A percentile compares a stretch with the other conserved stretches of the same genome.
These are phyloP conservation scores for Halesus radiatus DNA, from an alignment of 1,140 invertebrate species.

Conservation along the genomic window DNA sequence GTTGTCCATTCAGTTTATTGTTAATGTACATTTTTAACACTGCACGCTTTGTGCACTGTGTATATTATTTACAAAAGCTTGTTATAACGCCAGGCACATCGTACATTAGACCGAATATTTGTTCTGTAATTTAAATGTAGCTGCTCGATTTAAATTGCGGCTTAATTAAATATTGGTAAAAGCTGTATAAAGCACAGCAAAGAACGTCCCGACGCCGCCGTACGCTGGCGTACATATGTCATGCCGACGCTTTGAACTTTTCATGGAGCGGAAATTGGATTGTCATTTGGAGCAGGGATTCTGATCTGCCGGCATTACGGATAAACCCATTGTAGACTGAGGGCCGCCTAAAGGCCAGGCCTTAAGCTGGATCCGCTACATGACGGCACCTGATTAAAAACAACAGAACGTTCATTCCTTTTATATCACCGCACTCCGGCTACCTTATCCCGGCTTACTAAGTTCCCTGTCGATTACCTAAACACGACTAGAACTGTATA, in stretches of 20 bases:
- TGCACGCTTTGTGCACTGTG: too few relatives aligned
- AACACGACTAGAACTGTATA: background rate
- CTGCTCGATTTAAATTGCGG: too few relatives aligned
- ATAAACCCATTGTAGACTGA: conserved; percentile 13
- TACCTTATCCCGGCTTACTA: background rate
- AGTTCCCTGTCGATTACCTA: background rate
- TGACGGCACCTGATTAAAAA: conserved; percentile 18
- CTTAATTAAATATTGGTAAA: too few relatives aligned
- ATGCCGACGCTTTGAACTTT: conserved; percentile 50
- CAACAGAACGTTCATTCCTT: background rate
- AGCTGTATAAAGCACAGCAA: too few relatives aligned
- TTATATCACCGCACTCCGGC: background rate
- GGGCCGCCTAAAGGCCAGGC: background rate
- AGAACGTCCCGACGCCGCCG: too few relatives aligned
- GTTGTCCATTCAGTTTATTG: too few relatives aligned
- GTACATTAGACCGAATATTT: too few relatives aligned
- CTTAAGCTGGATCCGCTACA: background rate
- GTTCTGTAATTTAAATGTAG: too few relatives aligned
- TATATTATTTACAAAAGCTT: too few relatives aligned
- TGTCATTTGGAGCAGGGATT: conserved; percentile 52
- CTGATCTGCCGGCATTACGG: conserved; percentile 37
- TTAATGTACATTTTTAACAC: too few relatives aligned
- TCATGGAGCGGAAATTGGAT: conserved; percentile 53
- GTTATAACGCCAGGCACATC: too few relatives aligned
- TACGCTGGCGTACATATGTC: background rate